Percentiles rank a stretch among this genome's conserved stretches.
Evolutionary conservation across 2,797 vertebrate species (phyloP).

Genomic region (Urosaurus nigricauda): DNA sequence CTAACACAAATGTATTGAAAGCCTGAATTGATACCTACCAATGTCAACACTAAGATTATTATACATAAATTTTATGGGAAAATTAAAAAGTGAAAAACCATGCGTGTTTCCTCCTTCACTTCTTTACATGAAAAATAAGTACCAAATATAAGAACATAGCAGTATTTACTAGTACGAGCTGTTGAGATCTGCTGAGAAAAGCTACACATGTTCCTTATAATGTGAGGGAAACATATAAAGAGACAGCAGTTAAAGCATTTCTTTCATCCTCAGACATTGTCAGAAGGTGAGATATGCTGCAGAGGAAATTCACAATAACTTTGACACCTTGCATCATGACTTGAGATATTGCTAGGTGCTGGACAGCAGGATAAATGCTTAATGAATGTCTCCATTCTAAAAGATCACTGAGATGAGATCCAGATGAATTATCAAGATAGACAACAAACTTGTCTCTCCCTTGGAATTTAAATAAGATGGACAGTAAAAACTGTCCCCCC

Average conservation of each 20-base stretch:
- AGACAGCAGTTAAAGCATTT: constrained; percentile 15
- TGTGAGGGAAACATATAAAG: not conserved
- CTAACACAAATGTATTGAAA: not conserved
- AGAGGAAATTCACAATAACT: constrained; percentile 41
- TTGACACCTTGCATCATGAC: constrained; percentile 44
- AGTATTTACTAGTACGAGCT: not conserved
- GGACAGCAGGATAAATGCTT: constrained; percentile 21
- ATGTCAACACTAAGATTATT: not conserved
- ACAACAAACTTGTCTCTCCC: not conserved
- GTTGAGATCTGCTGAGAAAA: not conserved
- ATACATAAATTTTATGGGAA: not conserved
- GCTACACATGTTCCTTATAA: not conserved
- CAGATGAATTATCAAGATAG: not conserved
- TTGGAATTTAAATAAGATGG: not conserved
- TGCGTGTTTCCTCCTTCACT: not conserved
- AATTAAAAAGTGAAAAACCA: not conserved
- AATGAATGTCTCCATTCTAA: constrained; percentile 33
- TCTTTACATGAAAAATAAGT: constrained; percentile 11
- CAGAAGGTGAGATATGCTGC: not conserved
- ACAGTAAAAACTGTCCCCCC: not conserved
- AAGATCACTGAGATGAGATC: constrained; percentile 3
- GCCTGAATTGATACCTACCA: not conserved
- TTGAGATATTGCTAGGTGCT: constrained; percentile 25
- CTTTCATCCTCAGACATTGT: constrained; percentile 29
- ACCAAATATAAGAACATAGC: not conserved